Conservation (phyloP, 1,140 invertebrate species). For the Neodiprion virginianus region DNA sequence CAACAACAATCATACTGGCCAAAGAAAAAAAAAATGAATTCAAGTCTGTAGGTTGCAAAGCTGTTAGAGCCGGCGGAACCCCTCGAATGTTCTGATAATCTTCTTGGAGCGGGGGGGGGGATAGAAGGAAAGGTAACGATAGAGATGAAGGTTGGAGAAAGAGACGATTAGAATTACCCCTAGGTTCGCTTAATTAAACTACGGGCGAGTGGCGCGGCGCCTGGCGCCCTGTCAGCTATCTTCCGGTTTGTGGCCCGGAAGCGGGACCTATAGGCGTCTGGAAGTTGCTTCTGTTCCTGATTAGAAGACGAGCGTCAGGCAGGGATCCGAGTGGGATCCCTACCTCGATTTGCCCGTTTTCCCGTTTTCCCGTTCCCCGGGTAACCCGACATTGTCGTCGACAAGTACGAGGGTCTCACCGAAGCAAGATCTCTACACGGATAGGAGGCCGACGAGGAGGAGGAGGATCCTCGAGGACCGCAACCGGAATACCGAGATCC, state of each 20-base stretch:
- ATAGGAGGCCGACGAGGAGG: not conserved
- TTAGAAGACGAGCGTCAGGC: not conserved
- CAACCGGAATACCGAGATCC: not conserved
- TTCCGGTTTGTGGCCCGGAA: constrained; percentile 3
- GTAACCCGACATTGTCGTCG: constrained; percentile 33
- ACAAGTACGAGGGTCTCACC: not conserved
- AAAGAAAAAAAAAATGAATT: too few species aligned
- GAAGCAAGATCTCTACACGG: not conserved
- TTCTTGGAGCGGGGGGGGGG: too few species aligned
- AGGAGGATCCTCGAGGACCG: not conserved
- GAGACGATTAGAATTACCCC: constrained; percentile 15
- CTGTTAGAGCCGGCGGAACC: too few species aligned
- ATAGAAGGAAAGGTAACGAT: not conserved
- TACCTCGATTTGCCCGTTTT: constrained; percentile 47
- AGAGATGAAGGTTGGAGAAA: not conserved
- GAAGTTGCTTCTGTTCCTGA: not conserved
- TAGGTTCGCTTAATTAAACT: constrained; percentile 54
- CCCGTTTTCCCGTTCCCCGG: constrained; percentile 24
- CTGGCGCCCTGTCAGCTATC: constrained; percentile 15
- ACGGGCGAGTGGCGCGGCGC: constrained; percentile 38
- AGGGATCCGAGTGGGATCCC: constrained; percentile 12
- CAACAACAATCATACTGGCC: too few species aligned
- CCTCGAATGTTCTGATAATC: too few species aligned
- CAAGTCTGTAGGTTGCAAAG: too few species aligned
- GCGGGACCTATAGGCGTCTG: constrained; percentile 3